These are phyloP conservation scores for Campylomormyrus numenius DNA, from an alignment of 2,113 vertebrate genomes.

Conservation along the genomic window DNA sequence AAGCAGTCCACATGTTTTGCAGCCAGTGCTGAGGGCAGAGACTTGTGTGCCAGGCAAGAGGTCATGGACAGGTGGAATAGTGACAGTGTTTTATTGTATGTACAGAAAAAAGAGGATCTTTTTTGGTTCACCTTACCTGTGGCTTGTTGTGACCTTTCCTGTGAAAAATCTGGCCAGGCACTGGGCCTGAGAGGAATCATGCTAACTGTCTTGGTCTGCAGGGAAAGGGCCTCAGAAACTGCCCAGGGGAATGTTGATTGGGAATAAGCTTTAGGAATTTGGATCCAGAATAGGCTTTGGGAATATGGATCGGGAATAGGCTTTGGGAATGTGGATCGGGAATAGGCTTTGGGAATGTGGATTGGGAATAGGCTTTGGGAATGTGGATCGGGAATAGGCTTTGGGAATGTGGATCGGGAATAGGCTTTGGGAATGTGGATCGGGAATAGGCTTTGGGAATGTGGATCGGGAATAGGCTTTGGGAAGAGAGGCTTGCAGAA, in stretches of 20 bases:
- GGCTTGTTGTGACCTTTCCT: background rate
- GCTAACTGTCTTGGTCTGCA: background rate
- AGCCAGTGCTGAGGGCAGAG: background rate
- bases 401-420: background rate
- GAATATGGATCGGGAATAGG: too few species aligned
- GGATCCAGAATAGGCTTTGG: background rate
- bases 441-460: background rate
- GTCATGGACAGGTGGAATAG: background rate
- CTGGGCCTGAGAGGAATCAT: background rate
- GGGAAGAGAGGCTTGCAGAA: background rate
- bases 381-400: background rate
- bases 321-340: too few species aligned
- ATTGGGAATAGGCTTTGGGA: background rate
- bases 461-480: background rate
- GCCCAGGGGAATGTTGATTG: background rate
- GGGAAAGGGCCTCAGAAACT: background rate
- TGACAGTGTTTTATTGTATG: constrained; percentile 2
- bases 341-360: background rate
- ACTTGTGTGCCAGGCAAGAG: background rate
- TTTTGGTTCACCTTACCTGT: background rate
- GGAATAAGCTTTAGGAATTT: too few species aligned
- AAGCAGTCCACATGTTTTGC: background rate
- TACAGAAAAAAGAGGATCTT: background rate
- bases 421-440: too few species aligned
- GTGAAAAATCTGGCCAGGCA: background rate